Evolutionary conservation across 2,113 vertebrate species (phyloP), one percentile per base, ranked within the genome.

Genomic region (Cavia aperea): DNA sequence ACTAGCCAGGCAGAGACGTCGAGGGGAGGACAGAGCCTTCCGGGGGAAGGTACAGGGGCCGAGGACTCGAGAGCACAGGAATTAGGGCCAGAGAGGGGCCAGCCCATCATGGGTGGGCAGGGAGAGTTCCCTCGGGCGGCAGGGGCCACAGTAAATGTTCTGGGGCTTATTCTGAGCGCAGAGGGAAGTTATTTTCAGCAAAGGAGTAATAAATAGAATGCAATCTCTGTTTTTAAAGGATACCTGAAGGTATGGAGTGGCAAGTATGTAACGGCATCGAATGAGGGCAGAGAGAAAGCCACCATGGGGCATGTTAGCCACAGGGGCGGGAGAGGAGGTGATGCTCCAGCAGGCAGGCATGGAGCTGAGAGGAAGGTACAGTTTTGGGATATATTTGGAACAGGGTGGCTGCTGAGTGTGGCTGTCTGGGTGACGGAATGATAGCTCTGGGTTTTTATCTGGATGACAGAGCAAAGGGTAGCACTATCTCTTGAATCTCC

Each of bases 341-440:
- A 24, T 0, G 16, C 5, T 29, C 15, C 66, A 2, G n/a, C 1
- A 3, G 54, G 68, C 18, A 26, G 43, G 2, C 4, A n/a, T 1
- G 23, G 16, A 4, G 14, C 0, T 54, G 66, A 21, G 79, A n/a
- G 46, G 39, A 33, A 56, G 62, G 15, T 11, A 12, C 1, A 7
- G 91, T 36, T 79, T 63, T 66, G 65, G 82, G 68, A 19, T 7
- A 23, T n/a, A 11, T 58, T 73, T 66, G 49, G 68, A 24, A 49
- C 9, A 46, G 23, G 51, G 29, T 18, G 5, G 39, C 81, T 29
- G 65, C 68, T 70, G 70, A 62, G 7, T 19, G n/a, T n/a, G 78
- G 63, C 24, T 23, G 26, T 60, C 73, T 31, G 10, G 5, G 49
- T 16, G 9, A 51, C 19, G 24, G 43, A 43, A 54, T 24, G 81